Percentiles rank a stretch among this genome's conserved stretches.
phyloP scores from a whole-genome alignment of 2,113 vertebrate species.

The Phaetusa simplex region DNA sequence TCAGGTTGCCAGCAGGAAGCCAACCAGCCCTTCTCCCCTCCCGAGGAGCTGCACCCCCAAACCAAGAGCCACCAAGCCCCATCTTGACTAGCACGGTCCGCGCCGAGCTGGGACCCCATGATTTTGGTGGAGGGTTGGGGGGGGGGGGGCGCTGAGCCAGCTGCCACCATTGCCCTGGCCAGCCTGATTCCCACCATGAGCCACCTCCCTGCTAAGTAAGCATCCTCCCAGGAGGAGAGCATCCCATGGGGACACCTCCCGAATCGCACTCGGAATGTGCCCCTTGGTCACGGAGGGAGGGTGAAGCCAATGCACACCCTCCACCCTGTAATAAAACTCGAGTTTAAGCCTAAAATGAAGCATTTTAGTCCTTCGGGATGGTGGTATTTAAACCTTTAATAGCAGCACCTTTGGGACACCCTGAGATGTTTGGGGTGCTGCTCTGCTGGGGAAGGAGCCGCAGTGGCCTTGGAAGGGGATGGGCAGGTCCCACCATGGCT shows the following conservation, averaged over 20 bases:
- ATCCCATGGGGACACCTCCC: not conserved
- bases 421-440: not conserved
- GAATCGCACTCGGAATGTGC: not conserved
- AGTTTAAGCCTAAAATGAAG: accelerated
- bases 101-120: not conserved
- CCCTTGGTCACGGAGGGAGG: accelerated
- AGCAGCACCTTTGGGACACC: not conserved
- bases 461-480: not conserved
- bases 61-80: not conserved
- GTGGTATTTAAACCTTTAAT: not conserved
- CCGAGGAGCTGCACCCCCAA: not conserved
- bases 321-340: not conserved
- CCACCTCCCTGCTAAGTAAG: not conserved
- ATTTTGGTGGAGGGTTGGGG: no score
- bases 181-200: not conserved
- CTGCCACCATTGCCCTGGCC: accelerated
- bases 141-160: not conserved
- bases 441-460: not conserved
- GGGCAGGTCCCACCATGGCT: accelerated
- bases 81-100: accelerated
- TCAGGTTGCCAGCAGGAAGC: not conserved
- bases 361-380: accelerated
- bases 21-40: not conserved
- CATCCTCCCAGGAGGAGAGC: not conserved
- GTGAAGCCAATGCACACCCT: accelerated